Conservation (phyloP, 1,140 invertebrate species). For the Agraylea sexmaculata region DNA sequence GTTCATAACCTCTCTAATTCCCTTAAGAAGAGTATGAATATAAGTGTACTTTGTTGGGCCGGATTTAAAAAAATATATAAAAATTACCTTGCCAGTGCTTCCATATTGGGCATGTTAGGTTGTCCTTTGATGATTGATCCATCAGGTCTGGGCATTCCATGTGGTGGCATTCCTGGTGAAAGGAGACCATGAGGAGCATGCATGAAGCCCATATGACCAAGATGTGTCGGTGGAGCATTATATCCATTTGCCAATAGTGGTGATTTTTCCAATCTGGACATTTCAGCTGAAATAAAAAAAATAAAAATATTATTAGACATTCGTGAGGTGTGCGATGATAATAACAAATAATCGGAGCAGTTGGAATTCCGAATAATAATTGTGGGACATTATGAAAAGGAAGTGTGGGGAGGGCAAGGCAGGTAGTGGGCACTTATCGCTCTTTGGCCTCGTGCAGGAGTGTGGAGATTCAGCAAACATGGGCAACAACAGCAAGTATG, state of each 20-base stretch:
- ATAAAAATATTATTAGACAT: too few species aligned
- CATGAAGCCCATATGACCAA: conserved; percentile 84
- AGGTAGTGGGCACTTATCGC: too few species aligned
- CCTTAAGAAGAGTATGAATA: not conserved
- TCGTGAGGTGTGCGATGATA: too few species aligned
- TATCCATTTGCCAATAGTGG: conserved; percentile 86
- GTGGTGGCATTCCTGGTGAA: conserved; percentile 76
- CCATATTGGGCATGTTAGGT: conserved; percentile 64
- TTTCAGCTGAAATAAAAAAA: conserved; percentile 45
- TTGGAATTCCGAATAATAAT: too few species aligned
- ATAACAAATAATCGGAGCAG: too few species aligned
- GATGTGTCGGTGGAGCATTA: conserved; percentile 82
- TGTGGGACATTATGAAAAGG: too few species aligned
- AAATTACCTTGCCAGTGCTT: conserved; percentile 68
- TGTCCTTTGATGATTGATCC: conserved; percentile 64
- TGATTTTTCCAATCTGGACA: conserved; percentile 79
- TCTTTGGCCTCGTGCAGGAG: too few species aligned
- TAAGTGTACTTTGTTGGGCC: not conserved
- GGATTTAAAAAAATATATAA: conserved; percentile 19
- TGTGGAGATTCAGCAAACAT: too few species aligned
- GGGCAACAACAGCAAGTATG: too few species aligned
- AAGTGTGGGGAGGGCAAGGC: too few species aligned
- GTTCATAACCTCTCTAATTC: not conserved
- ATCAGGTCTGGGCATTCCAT: conserved; percentile 60
- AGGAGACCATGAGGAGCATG: conserved; percentile 72